A percentile compares a stretch with the other conserved stretches of the same genome.
phyloP scores from a whole-genome alignment of 2,797 vertebrate species.

The Eleutherodactylus coqui region DNA sequence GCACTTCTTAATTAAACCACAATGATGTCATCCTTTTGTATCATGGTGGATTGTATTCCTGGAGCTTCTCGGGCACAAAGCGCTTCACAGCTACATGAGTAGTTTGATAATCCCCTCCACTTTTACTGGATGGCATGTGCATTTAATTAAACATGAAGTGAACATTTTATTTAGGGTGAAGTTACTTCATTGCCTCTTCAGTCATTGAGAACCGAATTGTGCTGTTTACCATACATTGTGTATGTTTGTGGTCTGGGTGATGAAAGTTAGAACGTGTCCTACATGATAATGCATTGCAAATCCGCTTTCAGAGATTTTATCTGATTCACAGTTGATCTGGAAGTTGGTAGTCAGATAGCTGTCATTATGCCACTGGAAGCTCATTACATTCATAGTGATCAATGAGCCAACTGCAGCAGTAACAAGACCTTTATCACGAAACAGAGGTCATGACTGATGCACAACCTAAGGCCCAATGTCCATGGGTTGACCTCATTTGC shows the following conservation, averaged over 20 bases:
- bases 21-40: too few relatives aligned
- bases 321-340: neutral
- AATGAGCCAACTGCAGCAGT: neutral
- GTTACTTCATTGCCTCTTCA: neutral
- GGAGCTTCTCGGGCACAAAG: too few relatives aligned
- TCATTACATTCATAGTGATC: constrained; percentile 36
- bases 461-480: too few relatives aligned
- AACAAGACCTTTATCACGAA: neutral
- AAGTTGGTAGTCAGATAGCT: constrained; percentile 13
- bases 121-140: neutral
- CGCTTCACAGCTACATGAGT: too few relatives aligned
- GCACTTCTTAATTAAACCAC: too few relatives aligned
- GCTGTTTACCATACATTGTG: neutral
- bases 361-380: constrained; percentile 11
- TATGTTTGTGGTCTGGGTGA: neutral
- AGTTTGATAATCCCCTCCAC: too few relatives aligned
- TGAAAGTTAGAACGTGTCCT: neutral
- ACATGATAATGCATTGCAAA: neutral
- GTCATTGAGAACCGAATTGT: too few relatives aligned
- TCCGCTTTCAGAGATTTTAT: neutral
- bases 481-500: too few relatives aligned
- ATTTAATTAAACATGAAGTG: too few relatives aligned
- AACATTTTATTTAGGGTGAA: too few relatives aligned
- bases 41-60: too few relatives aligned
- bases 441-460: too few relatives aligned